phyloP scores from a whole-genome alignment of 2,113 vertebrate genomes.

The Antigone vipio region DNA sequence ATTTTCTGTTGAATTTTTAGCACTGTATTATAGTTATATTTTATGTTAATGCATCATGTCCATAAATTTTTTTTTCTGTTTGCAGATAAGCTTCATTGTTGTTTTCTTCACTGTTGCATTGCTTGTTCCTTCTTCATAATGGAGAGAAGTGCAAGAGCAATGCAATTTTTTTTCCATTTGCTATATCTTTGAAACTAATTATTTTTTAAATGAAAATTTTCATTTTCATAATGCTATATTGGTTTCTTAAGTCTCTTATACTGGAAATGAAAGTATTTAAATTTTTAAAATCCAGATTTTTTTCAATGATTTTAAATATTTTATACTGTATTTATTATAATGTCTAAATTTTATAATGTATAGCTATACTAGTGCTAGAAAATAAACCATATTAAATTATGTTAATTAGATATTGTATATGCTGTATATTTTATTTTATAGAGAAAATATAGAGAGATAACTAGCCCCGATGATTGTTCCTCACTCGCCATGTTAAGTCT shows the following conservation, averaged over 20 bases:
- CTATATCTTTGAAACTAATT: neutral
- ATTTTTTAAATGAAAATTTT: neutral
- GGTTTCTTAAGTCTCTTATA: neutral
- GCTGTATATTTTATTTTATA: neutral
- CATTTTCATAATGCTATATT: neutral
- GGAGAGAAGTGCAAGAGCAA: neutral
- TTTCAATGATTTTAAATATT: neutral
- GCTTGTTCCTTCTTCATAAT: neutral
- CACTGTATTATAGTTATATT: neutral
- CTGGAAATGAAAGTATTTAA: neutral
- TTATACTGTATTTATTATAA: neutral
- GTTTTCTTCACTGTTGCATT: neutral
- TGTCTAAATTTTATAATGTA: neutral
- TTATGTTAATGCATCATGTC: neutral
- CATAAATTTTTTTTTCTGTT: neutral
- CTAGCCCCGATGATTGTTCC: neutral
- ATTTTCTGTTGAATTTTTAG: neutral
- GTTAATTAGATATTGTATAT: neutral
- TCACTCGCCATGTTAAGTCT: neutral
- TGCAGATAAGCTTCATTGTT: neutral
- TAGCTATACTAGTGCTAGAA: neutral
- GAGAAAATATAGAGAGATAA: neutral
- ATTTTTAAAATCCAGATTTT: neutral
- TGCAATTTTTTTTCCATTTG: neutral
- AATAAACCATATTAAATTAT: neutral